These are phyloP conservation scores for Vannuccia rotundouncinata DNA, from an alignment of 2,888 invertebrate genomes.

Conservation along the genomic window DNA sequence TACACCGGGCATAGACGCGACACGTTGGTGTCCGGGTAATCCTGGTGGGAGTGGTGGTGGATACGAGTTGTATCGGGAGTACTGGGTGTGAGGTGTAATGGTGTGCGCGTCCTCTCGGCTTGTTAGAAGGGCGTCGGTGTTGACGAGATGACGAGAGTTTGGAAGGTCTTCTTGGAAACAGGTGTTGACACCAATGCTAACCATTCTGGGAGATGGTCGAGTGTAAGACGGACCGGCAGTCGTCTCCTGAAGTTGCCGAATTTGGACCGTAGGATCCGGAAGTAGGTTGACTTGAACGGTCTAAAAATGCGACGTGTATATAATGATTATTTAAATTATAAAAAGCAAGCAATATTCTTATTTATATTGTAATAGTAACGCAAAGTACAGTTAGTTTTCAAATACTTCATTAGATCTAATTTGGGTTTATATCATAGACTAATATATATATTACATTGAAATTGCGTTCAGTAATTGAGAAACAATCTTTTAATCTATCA, in stretches of 20 bases:
- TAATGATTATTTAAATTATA: too few species aligned
- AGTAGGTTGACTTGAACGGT: neutral
- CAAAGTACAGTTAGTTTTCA: too few species aligned
- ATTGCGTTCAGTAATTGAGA: too few species aligned
- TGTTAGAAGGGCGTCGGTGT: neutral
- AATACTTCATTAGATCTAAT: too few species aligned
- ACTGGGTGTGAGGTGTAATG: too few species aligned
- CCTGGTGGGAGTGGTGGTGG: neutral
- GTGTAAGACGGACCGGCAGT: neutral
- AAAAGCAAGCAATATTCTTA: too few species aligned
- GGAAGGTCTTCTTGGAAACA: neutral
- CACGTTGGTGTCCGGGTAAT: neutral
- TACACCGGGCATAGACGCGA: conserved; percentile 1
- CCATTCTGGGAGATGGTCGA: neutral
- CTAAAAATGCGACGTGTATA: too few species aligned
- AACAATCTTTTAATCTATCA: too few species aligned
- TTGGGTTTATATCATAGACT: too few species aligned
- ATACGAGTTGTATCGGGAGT: conserved; percentile 4
- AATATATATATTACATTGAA: too few species aligned
- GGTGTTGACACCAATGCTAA: conserved; percentile 6
- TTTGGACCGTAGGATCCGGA: neutral
- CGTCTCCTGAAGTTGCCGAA: neutral
- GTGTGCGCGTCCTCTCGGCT: neutral
- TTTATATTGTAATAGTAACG: too few species aligned
- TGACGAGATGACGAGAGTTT: neutral